Percentiles rank a stretch among this genome's conserved stretches.
Evolutionary conservation across 2,888 invertebrate species (phyloP).

Genomic region (Leptinotarsa haldemani): DNA sequence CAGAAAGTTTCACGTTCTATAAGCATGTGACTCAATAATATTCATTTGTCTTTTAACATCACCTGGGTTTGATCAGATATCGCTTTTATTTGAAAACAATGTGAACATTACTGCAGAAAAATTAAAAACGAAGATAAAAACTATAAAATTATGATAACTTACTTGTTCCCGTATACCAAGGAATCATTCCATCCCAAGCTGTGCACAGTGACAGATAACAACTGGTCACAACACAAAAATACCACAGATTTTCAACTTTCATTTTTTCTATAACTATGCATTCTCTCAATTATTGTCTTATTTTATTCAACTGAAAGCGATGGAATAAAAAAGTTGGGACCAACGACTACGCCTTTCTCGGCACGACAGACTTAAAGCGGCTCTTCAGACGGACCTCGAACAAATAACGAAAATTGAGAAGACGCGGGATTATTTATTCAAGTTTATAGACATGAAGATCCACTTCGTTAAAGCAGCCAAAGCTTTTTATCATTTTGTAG

Average conservation of each 20-base stretch:
- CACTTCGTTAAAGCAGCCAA: background rate
- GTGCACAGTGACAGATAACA: constrained; percentile 23
- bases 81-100: no score
- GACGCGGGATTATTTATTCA: constrained; percentile 6
- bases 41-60: no score
- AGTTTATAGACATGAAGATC: constrained; percentile 5
- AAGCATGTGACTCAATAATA: no score
- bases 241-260: constrained; percentile 17
- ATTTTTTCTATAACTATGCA: background rate
- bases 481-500: background rate
- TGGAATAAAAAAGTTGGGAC: background rate
- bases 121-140: background rate
- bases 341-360: background rate
- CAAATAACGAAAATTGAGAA: constrained; percentile 17
- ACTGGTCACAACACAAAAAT: background rate
- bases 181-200: constrained; percentile 67
- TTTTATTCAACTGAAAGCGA: background rate
- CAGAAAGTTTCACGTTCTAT: no score
- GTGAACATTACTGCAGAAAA: no score
- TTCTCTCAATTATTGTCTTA: background rate
- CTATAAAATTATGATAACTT: constrained; percentile 57
- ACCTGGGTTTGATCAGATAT: no score
- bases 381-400: background rate
- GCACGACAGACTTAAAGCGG: background rate
- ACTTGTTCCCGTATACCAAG: constrained; percentile 69